phyloP scores from a whole-genome alignment of 2,797 vertebrate species.

The Eupleurogrammus muticus region DNA sequence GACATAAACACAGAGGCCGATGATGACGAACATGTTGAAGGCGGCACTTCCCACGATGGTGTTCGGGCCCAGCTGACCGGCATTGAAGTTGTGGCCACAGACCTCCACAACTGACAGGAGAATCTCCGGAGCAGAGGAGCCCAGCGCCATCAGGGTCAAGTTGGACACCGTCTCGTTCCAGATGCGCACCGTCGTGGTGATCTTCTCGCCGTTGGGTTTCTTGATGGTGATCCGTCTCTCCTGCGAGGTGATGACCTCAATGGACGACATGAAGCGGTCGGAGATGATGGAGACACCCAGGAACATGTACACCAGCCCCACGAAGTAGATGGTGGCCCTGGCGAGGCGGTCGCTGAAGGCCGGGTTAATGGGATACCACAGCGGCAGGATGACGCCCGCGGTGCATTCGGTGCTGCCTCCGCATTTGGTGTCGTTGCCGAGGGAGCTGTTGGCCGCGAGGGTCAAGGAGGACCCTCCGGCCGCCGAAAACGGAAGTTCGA shows the following conservation, averaged over 20 bases:
- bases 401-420: constrained; percentile 88
- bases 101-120: constrained; percentile 96
- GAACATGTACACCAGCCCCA: constrained; percentile 95
- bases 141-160: constrained; percentile 96
- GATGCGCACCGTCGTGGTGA: constrained; percentile 92
- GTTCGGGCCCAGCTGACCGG: constrained; percentile 94
- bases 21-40: constrained; percentile 99
- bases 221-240: constrained; percentile 94
- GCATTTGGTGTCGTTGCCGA: constrained; percentile 72
- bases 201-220: constrained; percentile 92
- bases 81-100: constrained; percentile 93
- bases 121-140: constrained; percentile 96
- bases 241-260: constrained; percentile 98
- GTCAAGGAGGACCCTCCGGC: constrained; percentile 55
- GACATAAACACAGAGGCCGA: constrained; percentile 94
- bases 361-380: constrained; percentile 91
- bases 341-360: constrained; percentile 91
- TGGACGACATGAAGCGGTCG: constrained; percentile 98
- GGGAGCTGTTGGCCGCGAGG: constrained; percentile 60
- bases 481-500: constrained; percentile 50
- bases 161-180: constrained; percentile 99
- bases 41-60: constrained; percentile 98
- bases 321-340: constrained; percentile 94
- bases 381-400: constrained; percentile 91
- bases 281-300: constrained; percentile 97